Evolutionary conservation across 2,113 vertebrate species (phyloP).

Genomic region (Clupea harengus): DNA sequence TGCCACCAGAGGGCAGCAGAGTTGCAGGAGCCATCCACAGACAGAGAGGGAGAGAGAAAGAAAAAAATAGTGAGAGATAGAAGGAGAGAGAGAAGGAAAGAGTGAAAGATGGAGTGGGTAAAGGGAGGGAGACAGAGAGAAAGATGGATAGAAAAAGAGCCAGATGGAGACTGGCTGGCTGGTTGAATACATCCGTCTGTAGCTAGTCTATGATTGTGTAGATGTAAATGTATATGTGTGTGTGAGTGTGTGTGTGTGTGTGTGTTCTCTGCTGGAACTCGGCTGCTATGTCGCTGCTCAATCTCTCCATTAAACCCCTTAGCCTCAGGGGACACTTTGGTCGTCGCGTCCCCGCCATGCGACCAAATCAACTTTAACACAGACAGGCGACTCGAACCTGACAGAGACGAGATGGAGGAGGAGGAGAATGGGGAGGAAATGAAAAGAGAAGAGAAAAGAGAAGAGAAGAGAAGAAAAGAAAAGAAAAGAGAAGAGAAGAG

Average conservation of each 20-base stretch:
- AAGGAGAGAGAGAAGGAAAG: not conserved
- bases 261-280: not conserved
- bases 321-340: not conserved
- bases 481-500: not conserved
- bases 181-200: not conserved
- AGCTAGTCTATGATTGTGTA: not conserved
- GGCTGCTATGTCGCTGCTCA: not conserved
- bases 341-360: slow-evolving; percentile 18
- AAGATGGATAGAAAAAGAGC: not conserved
- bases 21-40: not conserved
- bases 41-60: slow-evolving; percentile 32
- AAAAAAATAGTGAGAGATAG: not conserved
- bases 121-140: not conserved
- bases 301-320: not conserved
- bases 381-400: not conserved
- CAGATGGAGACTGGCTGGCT: not conserved
- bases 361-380: slow-evolving; percentile 41
- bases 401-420: not conserved
- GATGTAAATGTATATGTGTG: not conserved
- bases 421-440: not conserved
- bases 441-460: not conserved
- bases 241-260: not conserved
- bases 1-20: not conserved
- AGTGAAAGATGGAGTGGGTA: not conserved
- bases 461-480: not conserved